Percentiles rank a stretch among this genome's conserved stretches.
Conservation (phyloP, 1,140 invertebrate genomes). For the Atopsyche davidsoni region DNA sequence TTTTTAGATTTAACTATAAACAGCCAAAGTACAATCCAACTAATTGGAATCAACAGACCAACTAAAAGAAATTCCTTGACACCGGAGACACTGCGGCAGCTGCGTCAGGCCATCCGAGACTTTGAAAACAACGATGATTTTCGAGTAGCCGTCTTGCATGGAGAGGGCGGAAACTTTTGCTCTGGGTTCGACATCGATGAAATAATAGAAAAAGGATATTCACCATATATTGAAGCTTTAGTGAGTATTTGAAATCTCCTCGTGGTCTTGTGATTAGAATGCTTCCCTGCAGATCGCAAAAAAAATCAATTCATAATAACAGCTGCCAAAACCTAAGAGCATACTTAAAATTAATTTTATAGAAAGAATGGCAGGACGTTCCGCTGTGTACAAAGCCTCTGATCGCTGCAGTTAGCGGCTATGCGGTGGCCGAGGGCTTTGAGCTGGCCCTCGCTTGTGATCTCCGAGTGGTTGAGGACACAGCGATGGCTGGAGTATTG, state of each 20-base stretch:
- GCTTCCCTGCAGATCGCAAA: too few species aligned
- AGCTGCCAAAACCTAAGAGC: too few species aligned
- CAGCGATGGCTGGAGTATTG: conserved; percentile 74
- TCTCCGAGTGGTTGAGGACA: conserved; percentile 78
- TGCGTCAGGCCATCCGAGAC: conserved; percentile 64
- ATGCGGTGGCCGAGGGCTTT: conserved; percentile 81
- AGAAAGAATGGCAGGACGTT: conserved; percentile 52
- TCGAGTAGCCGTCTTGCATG: conserved; percentile 73
- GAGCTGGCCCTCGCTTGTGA: conserved; percentile 90
- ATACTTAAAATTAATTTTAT: too few species aligned
- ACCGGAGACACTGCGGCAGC: conserved; percentile 54
- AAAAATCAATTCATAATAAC: background rate
- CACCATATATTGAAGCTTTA: conserved; percentile 43
- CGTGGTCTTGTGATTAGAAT: too few species aligned
- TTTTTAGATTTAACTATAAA: conserved; percentile 50
- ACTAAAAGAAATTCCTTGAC: conserved; percentile 77
- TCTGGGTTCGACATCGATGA: conserved; percentile 80
- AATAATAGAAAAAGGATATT: conserved; percentile 50
- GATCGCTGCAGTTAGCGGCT: conserved; percentile 80
- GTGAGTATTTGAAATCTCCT: too few species aligned
- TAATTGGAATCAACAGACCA: conserved; percentile 83
- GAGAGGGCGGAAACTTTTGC: conserved; percentile 85
- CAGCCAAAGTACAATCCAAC: conserved; percentile 56
- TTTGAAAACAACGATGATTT: conserved; percentile 72
- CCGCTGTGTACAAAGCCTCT: conserved; percentile 73